phyloP scores from a whole-genome alignment of 2,888 invertebrate species.

The Lasioglossum pauxillum region DNA sequence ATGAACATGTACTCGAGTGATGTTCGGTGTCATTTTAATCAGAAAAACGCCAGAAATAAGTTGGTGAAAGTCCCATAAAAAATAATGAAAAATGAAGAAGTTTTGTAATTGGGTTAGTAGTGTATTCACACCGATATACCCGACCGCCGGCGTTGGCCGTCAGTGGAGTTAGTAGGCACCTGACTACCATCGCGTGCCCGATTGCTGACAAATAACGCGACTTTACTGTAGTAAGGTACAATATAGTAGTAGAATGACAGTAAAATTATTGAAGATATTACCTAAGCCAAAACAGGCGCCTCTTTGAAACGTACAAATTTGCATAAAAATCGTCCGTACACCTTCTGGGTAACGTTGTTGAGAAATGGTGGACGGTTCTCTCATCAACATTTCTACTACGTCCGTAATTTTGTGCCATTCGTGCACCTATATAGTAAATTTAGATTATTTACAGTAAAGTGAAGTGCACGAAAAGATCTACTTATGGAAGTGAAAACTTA shows the following conservation, averaged over 20 bases:
- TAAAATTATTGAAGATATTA: constrained; percentile 41
- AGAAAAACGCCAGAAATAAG: too few relatives aligned
- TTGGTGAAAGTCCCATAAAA: too few relatives aligned
- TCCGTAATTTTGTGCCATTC: constrained; percentile 82
- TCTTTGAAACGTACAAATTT: constrained; percentile 87
- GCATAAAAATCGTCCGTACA: constrained; percentile 83
- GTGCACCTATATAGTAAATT: constrained; percentile 71
- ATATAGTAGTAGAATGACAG: neutral
- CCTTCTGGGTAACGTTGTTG: constrained; percentile 72
- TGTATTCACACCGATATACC: too few relatives aligned
- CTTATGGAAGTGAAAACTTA: too few relatives aligned
- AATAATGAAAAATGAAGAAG: too few relatives aligned
- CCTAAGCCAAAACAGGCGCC: constrained; percentile 89
- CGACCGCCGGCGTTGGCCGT: too few relatives aligned
- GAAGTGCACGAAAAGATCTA: too few relatives aligned
- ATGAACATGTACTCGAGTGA: neutral
- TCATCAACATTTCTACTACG: constrained; percentile 77
- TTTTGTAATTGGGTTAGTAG: too few relatives aligned
- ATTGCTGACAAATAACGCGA: too few relatives aligned
- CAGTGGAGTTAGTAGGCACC: too few relatives aligned
- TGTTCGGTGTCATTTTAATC: too few relatives aligned
- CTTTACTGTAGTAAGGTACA: neutral
- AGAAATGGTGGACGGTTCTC: constrained; percentile 74
- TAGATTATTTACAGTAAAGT: neutral
- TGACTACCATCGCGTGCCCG: too few relatives aligned